Evolutionary conservation across 2,797 vertebrate genomes (phyloP).

Genomic region (Neosalanx taihuensis): DNA sequence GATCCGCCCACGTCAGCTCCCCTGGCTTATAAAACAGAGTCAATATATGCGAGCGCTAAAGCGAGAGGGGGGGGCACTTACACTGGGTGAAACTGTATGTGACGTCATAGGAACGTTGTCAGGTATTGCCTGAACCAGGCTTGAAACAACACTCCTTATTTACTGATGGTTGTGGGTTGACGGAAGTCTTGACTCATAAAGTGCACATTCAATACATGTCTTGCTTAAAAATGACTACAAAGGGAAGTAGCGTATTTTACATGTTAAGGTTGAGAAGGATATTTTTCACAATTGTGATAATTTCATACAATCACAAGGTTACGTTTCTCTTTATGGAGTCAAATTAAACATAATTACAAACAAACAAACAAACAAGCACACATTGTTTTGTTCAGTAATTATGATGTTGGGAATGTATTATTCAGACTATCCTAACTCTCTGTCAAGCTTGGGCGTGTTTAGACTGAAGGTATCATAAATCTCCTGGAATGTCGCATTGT

Average conservation of each 20-base stretch:
- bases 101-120: conserved; percentile 16
- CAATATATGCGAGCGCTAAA: background rate
- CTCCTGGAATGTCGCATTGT: no score
- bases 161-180: background rate
- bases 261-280: no score
- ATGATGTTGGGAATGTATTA: no score
- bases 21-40: no score
- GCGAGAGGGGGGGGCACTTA: no score
- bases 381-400: no score
- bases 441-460: no score
- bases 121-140: conserved; percentile 10
- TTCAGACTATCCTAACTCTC: no score
- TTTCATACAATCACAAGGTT: background rate
- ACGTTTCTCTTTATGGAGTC: background rate
- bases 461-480: no score
- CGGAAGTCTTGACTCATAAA: background rate
- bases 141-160: conserved; percentile 33
- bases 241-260: background rate
- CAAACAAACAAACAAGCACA: no score
- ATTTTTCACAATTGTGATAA: background rate
- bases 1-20: no score
- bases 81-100: background rate
- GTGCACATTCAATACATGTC: background rate
- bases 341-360: background rate
- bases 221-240: background rate